These are phyloP conservation scores for Pogonus chalceus DNA, from an alignment of 1,140 invertebrate species.

Conservation along the genomic window DNA sequence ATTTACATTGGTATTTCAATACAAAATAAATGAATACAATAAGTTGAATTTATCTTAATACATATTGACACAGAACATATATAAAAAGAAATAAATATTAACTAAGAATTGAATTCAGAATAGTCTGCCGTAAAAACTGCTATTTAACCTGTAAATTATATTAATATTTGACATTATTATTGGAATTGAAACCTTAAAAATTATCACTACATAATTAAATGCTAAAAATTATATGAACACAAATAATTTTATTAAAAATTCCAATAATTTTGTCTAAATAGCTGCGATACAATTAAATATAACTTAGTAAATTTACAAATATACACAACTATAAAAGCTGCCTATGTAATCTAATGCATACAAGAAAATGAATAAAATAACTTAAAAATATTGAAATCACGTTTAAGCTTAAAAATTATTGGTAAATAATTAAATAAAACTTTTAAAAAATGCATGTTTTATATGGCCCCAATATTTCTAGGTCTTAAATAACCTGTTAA, in stretches of 20 bases:
- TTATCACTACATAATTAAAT: no score
- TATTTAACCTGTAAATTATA: no score
- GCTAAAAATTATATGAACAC: neutral
- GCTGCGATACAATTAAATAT: neutral
- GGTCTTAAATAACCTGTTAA: neutral
- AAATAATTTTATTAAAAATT: neutral
- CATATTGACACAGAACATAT: no score
- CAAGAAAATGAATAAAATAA: neutral
- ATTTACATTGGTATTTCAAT: no score
- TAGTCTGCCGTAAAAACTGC: no score
- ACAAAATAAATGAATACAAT: no score
- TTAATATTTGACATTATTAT: no score
- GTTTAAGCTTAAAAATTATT: neutral
- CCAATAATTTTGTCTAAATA: neutral
- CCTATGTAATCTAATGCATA: neutral
- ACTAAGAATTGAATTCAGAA: no score
- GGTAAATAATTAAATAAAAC: neutral
- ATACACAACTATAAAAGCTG: neutral
- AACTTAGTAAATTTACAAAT: neutral
- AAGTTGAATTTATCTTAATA: no score
- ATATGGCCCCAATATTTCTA: neutral
- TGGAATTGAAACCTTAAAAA: no score
- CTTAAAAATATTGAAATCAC: neutral
- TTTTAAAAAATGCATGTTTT: neutral
- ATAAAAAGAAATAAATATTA: no score